Conservation (phyloP, 2,797 vertebrate species). For the Falco novaeseelandiae region DNA sequence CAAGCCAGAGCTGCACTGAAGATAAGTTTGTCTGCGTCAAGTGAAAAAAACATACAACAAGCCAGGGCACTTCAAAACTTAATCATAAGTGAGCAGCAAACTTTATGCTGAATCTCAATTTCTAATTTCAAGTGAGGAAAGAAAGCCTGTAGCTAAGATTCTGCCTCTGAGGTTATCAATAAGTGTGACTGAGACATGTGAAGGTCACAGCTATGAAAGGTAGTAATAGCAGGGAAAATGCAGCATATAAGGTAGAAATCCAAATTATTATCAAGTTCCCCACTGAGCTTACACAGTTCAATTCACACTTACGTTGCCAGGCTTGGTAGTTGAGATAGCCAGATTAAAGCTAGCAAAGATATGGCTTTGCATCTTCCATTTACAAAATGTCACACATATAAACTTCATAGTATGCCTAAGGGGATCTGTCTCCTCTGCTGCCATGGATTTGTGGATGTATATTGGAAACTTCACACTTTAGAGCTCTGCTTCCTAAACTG, state of each 20-base stretch:
- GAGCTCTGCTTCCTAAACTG: not conserved
- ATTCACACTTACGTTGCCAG: not conserved
- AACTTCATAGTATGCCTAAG: not conserved
- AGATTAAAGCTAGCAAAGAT: not conserved
- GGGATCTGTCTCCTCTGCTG: not conserved
- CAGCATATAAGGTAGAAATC: not conserved
- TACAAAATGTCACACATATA: not conserved
- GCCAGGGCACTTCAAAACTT: not conserved
- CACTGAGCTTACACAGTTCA: not conserved
- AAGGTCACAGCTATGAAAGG: not conserved
- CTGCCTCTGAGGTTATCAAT: not conserved
- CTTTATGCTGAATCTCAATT: not conserved
- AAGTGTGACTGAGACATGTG: constrained; percentile 17
- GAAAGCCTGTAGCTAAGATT: not conserved
- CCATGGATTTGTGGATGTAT: not conserved
- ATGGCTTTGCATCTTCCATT: not conserved
- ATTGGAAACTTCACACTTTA: not conserved
- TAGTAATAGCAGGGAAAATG: not conserved
- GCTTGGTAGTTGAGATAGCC: not conserved
- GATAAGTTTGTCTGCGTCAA: not conserved
- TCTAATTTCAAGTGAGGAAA: not conserved
- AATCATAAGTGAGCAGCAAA: not conserved
- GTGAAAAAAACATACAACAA: not conserved
- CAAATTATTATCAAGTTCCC: not conserved
- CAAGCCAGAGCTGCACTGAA: not conserved